Conservation (phyloP, 2,113 vertebrate species). For the Actinemys pallida region DNA sequence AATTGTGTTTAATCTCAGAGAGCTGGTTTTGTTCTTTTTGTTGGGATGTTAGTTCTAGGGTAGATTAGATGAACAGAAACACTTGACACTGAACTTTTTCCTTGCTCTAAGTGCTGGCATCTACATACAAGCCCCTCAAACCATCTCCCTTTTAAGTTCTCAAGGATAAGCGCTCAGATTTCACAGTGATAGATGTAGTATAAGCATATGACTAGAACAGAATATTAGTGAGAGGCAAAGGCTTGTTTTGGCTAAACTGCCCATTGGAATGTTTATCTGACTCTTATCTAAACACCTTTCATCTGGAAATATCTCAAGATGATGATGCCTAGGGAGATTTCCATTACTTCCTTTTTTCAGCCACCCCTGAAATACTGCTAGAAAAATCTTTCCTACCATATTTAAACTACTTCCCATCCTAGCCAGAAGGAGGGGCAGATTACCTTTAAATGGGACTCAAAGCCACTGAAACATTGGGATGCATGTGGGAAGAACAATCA, state of each 20-base stretch:
- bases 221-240: background rate
- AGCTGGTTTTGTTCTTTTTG: background rate
- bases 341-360: constrained; percentile 31
- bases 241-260: accelerated
- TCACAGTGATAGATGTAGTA: background rate
- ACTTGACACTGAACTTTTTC: accelerated
- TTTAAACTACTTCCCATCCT: constrained; percentile 31
- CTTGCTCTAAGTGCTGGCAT: background rate
- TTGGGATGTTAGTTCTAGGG: background rate
- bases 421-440: background rate
- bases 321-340: background rate
- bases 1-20: background rate
- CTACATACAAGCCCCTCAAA: background rate
- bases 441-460: background rate
- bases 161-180: background rate
- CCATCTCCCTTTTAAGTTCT: background rate
- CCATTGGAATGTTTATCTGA: accelerated
- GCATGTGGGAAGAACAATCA: background rate
- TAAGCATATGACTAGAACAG: background rate
- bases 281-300: background rate
- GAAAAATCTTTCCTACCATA: background rate
- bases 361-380: background rate
- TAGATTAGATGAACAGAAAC: background rate
- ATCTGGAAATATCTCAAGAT: background rate
- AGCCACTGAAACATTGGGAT: background rate